Base-by-base conservation (phyloP, 53 echinoderm and acorn worm genomes). In the Astropecten irregularis region DNA sequence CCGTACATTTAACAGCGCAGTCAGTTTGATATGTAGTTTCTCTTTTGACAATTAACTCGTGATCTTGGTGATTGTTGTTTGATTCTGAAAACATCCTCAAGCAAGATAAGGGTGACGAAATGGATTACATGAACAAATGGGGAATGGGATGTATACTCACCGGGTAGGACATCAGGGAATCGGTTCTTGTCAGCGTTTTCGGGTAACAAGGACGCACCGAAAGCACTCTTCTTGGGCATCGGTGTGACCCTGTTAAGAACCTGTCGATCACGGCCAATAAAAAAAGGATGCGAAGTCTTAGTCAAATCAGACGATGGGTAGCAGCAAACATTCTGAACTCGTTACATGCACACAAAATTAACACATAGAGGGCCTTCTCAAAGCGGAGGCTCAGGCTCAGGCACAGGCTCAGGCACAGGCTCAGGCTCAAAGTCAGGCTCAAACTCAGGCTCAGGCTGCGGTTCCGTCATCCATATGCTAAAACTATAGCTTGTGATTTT, bases 171-270 rank as follows among this genome's bases (percentile, higher is more conserved):
- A 35, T 93, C 85, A 16, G 60, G 76, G 46, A 72, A 90, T 15
- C 93, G 59, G 66, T 93, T 93, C 73, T 93, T 93, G 71, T 87
- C 81, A 27, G 55, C 71, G 47, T 89, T 93, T 31, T 66, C 73
- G 13, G 87, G 83, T 0, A 55, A 56, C 23, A 29, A 20, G 1
- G 58, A 85, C 16, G 44, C 71, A 0, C 21, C 58, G 26, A 55
- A 85, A 19, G 40, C 62, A 19, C 76, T 84, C 28, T 62, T n/a
- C 3, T 37, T 55, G 38, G 83, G 85, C 5, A 37, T 11, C 25
- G 85, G 90, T 1, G 84, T 77, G n/a, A 90, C 60, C 1, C 50
- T 47, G 58, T 54, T 68, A 18, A 88, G 48, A 18, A 40, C 61
- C 85, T 83, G 82, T 32, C 57, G 28, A 48, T 18, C 11, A 87